phyloP scores from a whole-genome alignment of 2,888 invertebrate genomes.

The Dolichomitus sp. region DNA sequence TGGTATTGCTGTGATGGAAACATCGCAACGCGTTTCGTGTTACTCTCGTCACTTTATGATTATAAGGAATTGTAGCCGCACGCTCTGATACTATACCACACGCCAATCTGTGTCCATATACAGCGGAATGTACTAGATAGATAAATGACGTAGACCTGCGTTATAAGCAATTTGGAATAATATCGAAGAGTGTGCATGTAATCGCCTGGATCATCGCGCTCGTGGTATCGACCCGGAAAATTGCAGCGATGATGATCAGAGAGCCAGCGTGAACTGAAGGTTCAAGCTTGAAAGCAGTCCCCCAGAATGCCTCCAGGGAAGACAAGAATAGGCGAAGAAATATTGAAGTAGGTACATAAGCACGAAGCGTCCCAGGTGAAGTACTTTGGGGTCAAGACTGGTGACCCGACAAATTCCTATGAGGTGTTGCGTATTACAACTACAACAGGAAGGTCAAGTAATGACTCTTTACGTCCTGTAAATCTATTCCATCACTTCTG shows the following conservation, averaged over 20 bases:
- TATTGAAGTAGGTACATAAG: conserved; percentile 7
- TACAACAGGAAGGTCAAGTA: neutral
- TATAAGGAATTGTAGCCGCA: conserved; percentile 60
- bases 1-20: conserved; percentile 31
- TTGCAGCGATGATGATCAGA: conserved; percentile 67
- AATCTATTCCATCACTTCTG: conserved; percentile 11
- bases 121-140: conserved; percentile 61
- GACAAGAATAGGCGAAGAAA: conserved; percentile 46
- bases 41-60: conserved; percentile 66
- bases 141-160: conserved; percentile 65
- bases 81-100: conserved; percentile 42
- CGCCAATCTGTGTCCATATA: conserved; percentile 62
- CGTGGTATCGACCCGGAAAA: conserved; percentile 68
- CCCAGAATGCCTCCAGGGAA: conserved; percentile 37
- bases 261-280: conserved; percentile 2
- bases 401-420: conserved; percentile 20
- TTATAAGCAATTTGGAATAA: conserved; percentile 69
- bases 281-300: conserved; percentile 41
- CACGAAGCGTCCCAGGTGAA: neutral
- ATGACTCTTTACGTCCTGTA: conserved; percentile 11
- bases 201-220: conserved; percentile 66
- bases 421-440: neutral
- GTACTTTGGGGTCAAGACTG: neutral
- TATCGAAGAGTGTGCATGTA: conserved; percentile 68
- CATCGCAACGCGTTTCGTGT: conserved; percentile 60